These are phyloP conservation scores for Telenomus remus DNA, from an alignment of 1,140 invertebrate genomes.

Conservation along the genomic window DNA sequence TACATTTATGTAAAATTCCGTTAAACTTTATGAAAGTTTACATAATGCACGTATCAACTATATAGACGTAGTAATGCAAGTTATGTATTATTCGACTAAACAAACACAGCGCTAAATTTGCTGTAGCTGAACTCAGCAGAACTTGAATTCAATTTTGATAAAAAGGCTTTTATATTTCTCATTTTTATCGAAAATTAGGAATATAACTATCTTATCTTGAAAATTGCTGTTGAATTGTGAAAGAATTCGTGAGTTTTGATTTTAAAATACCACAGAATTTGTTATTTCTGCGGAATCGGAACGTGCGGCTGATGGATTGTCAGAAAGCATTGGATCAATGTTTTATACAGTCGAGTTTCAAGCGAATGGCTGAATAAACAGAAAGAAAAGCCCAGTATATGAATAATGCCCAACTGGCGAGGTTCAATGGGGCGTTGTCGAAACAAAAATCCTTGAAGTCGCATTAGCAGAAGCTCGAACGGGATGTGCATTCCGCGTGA, in stretches of 20 bases:
- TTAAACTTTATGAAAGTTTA: constrained; percentile 1
- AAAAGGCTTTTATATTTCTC: no score
- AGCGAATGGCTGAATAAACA: constrained; percentile 42
- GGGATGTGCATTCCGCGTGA: constrained; percentile 51
- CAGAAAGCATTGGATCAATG: constrained; percentile 24
- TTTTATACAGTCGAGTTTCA: constrained; percentile 47
- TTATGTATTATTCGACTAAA: no score
- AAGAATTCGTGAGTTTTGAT: neutral
- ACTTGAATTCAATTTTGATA: no score
- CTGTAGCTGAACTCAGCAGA: no score
- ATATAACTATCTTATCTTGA: no score
- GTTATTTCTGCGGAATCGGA: neutral
- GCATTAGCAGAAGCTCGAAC: constrained; percentile 47
- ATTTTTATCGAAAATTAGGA: no score
- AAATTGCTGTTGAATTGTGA: no score
- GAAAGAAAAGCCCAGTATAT: constrained; percentile 42
- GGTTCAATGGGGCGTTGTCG: constrained; percentile 38
- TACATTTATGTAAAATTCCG: constrained; percentile 1
- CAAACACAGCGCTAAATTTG: no score
- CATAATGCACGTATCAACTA: neutral
- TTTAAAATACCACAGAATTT: no score
- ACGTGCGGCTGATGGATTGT: neutral
- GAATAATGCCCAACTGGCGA: constrained; percentile 46
- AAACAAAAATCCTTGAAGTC: constrained; percentile 52
- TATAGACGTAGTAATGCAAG: neutral